A percentile compares a stretch with the other conserved stretches of the same genome.
Evolutionary conservation across 1,140 invertebrate genomes (phyloP).

Genomic region (Eumeta japonica): DNA sequence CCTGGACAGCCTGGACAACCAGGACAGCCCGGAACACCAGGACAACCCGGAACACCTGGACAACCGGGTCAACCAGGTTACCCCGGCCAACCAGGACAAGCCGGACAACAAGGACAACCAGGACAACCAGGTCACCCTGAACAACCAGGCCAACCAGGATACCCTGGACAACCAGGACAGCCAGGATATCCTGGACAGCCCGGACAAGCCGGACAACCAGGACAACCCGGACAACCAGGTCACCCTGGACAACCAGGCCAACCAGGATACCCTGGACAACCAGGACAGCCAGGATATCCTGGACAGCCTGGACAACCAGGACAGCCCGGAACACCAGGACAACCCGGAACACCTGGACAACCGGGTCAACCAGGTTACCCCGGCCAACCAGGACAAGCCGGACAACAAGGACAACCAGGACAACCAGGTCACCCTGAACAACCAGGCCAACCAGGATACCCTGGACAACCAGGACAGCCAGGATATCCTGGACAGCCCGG

Average conservation of each 20-base stretch:
- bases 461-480: no score
- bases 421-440: no score
- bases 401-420: conserved; percentile 8
- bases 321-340: conserved; percentile 13
- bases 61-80: conserved; percentile 17
- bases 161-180: conserved; percentile 18
- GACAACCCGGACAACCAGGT: conserved; percentile 8
- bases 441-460: no score
- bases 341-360: conserved; percentile 17
- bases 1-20: conserved; percentile 11
- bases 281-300: conserved; percentile 15
- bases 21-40: conserved; percentile 13
- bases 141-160: conserved; percentile 16
- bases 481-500: no score
- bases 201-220: conserved; percentile 9
- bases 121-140: conserved; percentile 17
- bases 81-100: conserved; percentile 18
- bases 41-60: conserved; percentile 13
- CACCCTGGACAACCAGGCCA: conserved; percentile 11
- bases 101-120: conserved; percentile 16
- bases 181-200: conserved; percentile 15
- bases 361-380: conserved; percentile 11
- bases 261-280: conserved; percentile 20
- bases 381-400: conserved; percentile 12
- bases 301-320: conserved; percentile 6